Evolutionary conservation across 1,140 invertebrate genomes (phyloP).

Genomic region (Drosophila ambigua): DNA sequence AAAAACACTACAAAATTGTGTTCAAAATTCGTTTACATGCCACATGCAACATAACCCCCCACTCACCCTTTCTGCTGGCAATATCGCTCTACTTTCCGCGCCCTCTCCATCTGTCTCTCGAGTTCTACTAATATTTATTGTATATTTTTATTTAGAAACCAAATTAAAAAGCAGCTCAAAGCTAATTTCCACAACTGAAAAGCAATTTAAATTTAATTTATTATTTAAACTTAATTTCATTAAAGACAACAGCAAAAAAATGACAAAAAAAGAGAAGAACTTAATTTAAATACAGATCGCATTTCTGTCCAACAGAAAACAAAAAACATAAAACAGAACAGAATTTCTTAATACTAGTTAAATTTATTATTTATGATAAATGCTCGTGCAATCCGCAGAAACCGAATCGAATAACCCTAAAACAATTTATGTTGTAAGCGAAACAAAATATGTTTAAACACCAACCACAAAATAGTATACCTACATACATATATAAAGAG

Average conservation of each 20-base stretch:
- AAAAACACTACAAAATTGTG: not conserved
- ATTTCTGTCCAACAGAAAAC: slow-evolving; percentile 79
- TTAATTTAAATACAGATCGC: slow-evolving; percentile 53
- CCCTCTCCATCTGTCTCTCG: not conserved
- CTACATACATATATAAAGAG: slow-evolving; percentile 41
- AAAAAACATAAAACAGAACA: not conserved
- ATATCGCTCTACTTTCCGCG: slow-evolving; percentile 7
- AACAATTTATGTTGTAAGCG: slow-evolving; percentile 48
- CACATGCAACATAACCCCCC: slow-evolving; percentile 17
- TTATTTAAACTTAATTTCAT: slow-evolving; percentile 35
- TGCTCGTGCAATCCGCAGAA: slow-evolving; percentile 59
- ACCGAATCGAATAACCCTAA: slow-evolving; percentile 39
- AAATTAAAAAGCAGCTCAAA: slow-evolving; percentile 73
- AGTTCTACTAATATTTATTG: slow-evolving; percentile 77
- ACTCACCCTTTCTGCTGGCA: slow-evolving; percentile 65
- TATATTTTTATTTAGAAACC: slow-evolving; percentile 64
- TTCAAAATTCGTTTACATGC: not conserved
- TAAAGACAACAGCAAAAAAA: not conserved
- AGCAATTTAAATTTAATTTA: slow-evolving; percentile 50
- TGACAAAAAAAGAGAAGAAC: slow-evolving; percentile 9
- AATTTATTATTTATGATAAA: slow-evolving; percentile 63
- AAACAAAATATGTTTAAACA: slow-evolving; percentile 57
- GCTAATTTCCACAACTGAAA: slow-evolving; percentile 29
- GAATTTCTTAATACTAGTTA: slow-evolving; percentile 56
- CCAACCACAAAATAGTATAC: slow-evolving; percentile 51